Conservation (phyloP, 92 coral and sea anemone species). For the Porites lobata region DNA sequence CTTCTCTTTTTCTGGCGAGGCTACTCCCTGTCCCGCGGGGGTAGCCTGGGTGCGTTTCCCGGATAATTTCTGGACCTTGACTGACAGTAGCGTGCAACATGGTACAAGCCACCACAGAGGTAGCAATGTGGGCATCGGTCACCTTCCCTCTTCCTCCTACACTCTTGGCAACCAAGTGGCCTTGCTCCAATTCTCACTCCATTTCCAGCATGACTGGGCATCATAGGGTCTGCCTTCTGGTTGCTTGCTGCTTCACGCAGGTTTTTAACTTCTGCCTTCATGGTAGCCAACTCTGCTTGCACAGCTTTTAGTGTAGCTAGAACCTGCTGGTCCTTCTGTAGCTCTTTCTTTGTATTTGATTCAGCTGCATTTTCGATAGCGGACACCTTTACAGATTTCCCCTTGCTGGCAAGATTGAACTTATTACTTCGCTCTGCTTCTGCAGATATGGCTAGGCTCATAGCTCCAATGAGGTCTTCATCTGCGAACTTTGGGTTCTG, state of each 20-base stretch:
- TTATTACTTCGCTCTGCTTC: slow-evolving; percentile 13
- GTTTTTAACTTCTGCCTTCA: slow-evolving; percentile 36
- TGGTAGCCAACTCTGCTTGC: slow-evolving; percentile 47
- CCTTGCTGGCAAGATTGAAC: background rate
- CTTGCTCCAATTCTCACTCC: slow-evolving; percentile 7
- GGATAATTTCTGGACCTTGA: slow-evolving; percentile 17
- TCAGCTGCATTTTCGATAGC: background rate
- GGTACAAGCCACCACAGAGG: slow-evolving; percentile 56
- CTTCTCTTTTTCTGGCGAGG: slow-evolving; percentile 31
- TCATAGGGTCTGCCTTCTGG: no score
- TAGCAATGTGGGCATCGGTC: slow-evolving; percentile 59
- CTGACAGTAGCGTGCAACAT: slow-evolving; percentile 48
- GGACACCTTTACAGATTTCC: background rate
- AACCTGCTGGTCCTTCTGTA: slow-evolving; percentile 18
- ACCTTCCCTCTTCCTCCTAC: slow-evolving; percentile 28
- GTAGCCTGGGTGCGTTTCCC: slow-evolving; percentile 61
- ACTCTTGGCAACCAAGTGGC: slow-evolving; percentile 42
- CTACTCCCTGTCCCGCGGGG: slow-evolving; percentile 72
- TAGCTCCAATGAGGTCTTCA: slow-evolving; percentile 68
- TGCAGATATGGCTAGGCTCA: slow-evolving; percentile 59
- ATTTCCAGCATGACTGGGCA: background rate
- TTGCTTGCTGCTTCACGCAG: slow-evolving; percentile 3
- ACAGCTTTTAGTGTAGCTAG: slow-evolving; percentile 62
- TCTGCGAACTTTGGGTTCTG: slow-evolving; percentile 55
- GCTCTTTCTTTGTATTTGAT: slow-evolving; percentile 25